Evolutionary conservation across 2,797 vertebrate species (phyloP).

Genomic region (Peromyscus melanophrys): DNA sequence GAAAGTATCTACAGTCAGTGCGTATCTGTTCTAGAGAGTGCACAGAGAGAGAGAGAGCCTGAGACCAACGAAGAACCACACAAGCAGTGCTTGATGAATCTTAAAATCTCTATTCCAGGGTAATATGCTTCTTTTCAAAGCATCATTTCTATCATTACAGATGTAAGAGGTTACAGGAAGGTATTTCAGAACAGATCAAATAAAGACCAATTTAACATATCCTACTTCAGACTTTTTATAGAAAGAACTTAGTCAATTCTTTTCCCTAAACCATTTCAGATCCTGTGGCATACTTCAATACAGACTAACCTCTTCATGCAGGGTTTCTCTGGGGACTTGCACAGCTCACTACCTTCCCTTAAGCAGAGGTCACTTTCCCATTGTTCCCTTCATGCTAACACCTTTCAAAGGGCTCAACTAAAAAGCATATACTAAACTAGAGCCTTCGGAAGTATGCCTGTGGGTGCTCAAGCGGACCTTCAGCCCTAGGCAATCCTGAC

Average conservation of each 20-base stretch:
- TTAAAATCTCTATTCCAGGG: not conserved
- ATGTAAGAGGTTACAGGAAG: conserved; percentile 46
- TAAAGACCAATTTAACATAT: not conserved
- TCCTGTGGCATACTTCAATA: conserved; percentile 25
- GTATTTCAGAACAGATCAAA: conserved; percentile 56
- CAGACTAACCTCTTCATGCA: not conserved
- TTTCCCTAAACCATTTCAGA: conserved; percentile 4
- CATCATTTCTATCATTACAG: conserved; percentile 4
- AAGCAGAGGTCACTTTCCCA: not conserved
- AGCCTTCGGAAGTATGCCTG: not conserved
- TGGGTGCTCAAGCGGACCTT: not conserved
- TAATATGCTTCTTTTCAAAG: not conserved
- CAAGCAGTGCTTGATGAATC: not conserved
- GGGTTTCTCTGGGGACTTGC: conserved; percentile 25
- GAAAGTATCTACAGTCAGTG: conserved; percentile 31
- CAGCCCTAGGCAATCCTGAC: not conserved
- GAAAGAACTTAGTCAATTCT: not conserved
- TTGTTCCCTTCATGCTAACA: conserved; percentile 63
- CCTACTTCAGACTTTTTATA: no score
- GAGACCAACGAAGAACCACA: conserved; percentile 30
- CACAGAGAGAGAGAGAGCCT: not conserved
- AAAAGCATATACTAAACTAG: not conserved
- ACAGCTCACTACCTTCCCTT: conserved; percentile 5
- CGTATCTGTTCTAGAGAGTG: not conserved
- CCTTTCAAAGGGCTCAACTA: conserved; percentile 50